These are phyloP conservation scores for Acanthurus tractus DNA, from an alignment of 2,797 vertebrate species.

Conservation along the genomic window DNA sequence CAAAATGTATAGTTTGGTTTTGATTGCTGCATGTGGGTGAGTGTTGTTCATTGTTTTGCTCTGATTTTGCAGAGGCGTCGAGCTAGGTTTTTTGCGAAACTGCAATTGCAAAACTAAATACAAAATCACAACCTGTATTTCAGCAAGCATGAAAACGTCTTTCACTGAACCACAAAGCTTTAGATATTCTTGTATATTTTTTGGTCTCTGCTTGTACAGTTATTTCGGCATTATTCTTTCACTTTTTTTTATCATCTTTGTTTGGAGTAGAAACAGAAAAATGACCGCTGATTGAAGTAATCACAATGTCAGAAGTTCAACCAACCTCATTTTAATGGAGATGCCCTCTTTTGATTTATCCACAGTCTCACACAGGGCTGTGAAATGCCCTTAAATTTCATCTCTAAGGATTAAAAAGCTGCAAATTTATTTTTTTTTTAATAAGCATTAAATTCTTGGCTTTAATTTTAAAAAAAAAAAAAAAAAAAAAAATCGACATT, in stretches of 20 bases:
- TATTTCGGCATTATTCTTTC: background rate
- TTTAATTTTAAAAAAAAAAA: conserved; percentile 21
- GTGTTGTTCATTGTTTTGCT: conserved; percentile 53
- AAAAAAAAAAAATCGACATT: background rate
- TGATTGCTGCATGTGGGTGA: conserved; percentile 65
- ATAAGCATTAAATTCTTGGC: conserved; percentile 14
- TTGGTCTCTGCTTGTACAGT: background rate
- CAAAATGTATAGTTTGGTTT: conserved; percentile 38
- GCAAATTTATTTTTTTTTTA: conserved; percentile 6
- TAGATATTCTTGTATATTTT: conserved; percentile 3
- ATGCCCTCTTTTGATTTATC: conserved; percentile 9
- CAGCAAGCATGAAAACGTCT: conserved; percentile 25
- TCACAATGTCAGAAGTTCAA: too few relatives aligned
- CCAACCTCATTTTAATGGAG: background rate
- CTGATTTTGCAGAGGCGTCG: conserved; percentile 48
- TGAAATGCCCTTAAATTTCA: conserved; percentile 8
- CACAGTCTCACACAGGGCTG: background rate
- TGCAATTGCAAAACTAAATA: conserved; percentile 56
- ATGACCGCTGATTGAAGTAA: background rate
- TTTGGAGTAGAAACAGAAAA: background rate
- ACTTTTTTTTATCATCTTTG: background rate
- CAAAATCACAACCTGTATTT: conserved; percentile 31
- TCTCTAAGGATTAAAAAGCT: conserved; percentile 1
- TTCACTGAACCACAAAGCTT: conserved; percentile 3
- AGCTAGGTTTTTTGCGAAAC: too few relatives aligned